Base-by-base conservation (phyloP, 1,140 invertebrate genomes). In the Tribolium madens region DNA sequence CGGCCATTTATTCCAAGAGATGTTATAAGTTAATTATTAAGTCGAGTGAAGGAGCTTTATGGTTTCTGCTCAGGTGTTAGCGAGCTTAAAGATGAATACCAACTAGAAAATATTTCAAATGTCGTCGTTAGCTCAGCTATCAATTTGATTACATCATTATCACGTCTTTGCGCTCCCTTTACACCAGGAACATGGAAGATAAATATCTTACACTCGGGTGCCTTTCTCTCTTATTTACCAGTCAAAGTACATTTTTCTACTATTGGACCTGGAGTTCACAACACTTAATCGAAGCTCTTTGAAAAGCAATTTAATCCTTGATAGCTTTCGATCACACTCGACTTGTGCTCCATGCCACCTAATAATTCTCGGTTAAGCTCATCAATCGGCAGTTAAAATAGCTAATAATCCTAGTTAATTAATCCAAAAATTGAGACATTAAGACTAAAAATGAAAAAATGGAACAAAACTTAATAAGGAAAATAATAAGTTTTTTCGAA, bases 61-160 rank as follows among this genome's bases (percentile, higher is more conserved):
- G 94, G 46, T 36, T 50, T 60, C 26, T 21, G 26, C 53, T 33
- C 33, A 75, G 73, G 52, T 64, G 53, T 46, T 36, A 42, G 60
- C 13, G 47, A 36, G 73, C 21, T 60, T 15, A 47, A 75, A 60
- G 52, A 64, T 75, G 73, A 75, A 76, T 76, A 70, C 74, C 69
- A 53, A 70, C 50, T 33, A 50, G 57, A 46, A 53, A 76, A 69
- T 76, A 70, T 68, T 76, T 76, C 74, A 76, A 69, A 76, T 76
- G 74, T 70, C 46, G 36, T 70, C 64, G 60, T 76, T 70, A 70
- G 18, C 48, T 36, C n/a, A 42, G 74, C 74, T 76, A 76, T 76
- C 74, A 76, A 76, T 76, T 76, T 76, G 74, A 76, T 76, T 76
- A 76, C 74, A 76, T 76, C 74, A 57, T 76, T 76, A 76, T 76